Conservation (phyloP, 1,140 invertebrate genomes). For the Manduca sexta region DNA sequence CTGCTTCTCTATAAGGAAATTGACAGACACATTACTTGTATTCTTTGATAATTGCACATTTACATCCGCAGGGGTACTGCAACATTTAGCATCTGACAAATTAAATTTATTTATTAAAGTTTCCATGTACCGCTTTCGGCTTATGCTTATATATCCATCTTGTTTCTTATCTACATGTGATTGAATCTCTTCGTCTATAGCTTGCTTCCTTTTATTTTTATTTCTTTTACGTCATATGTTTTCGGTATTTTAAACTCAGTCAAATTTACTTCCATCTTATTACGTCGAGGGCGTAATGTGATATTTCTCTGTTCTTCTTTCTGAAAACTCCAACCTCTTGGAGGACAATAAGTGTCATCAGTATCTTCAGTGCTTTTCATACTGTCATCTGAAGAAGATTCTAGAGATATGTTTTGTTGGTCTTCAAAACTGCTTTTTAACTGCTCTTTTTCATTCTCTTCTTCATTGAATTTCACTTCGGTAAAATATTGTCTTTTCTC, state of each 20-base stretch:
- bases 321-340: background rate
- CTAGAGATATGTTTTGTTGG: background rate
- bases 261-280: conserved; percentile 3
- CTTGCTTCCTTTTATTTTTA: conserved; percentile 15
- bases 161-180: conserved; percentile 25
- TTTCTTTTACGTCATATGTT: conserved; percentile 19
- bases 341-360: background rate
- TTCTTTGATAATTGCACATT: too few species aligned
- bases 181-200: conserved; percentile 24
- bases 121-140: conserved; percentile 1
- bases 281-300: background rate
- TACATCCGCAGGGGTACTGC: too few species aligned
- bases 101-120: background rate
- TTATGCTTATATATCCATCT: too few species aligned
- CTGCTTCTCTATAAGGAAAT: conserved; percentile 31
- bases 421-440: background rate
- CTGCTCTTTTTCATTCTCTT: background rate
- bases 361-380: conserved; percentile 1
- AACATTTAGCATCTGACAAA: background rate
- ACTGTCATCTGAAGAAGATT: conserved; percentile 3
- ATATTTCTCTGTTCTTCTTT: background rate
- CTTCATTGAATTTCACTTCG: background rate
- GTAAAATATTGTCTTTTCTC: conserved; percentile 12
- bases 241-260: conserved; percentile 13
- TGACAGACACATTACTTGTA: conserved; percentile 7